Conservation (phyloP, 2,113 vertebrate species). For the Canis aureus region DNA sequence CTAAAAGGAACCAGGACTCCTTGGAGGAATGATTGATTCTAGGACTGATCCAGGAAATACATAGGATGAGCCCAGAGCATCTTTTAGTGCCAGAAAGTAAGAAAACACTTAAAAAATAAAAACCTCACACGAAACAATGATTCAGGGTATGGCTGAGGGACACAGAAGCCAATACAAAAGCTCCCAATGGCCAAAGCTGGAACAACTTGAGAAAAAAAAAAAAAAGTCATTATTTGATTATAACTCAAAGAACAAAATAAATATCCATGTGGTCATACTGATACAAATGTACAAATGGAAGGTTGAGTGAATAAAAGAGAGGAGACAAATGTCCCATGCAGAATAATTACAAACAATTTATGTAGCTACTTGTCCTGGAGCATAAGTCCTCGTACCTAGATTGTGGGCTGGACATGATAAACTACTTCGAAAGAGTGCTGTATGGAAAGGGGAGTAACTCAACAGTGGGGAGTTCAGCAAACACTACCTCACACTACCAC, state of each 20-base stretch:
- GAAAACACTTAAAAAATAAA: background rate
- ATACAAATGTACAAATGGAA: background rate
- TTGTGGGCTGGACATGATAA: too few relatives aligned
- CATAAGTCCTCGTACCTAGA: background rate
- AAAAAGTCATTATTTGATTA: background rate
- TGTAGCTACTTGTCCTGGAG: background rate
- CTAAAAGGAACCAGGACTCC: background rate
- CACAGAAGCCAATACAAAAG: background rate
- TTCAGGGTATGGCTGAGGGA: background rate
- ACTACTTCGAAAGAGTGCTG: background rate
- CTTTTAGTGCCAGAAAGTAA: background rate
- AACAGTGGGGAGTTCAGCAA: background rate
- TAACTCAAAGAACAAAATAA: background rate
- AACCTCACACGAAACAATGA: background rate
- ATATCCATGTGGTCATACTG: background rate
- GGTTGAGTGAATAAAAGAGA: background rate
- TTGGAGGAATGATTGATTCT: background rate
- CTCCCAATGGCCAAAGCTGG: background rate
- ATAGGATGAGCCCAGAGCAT: background rate
- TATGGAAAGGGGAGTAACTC: background rate
- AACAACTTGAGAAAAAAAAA: background rate
- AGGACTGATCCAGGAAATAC: background rate
- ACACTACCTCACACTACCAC: background rate
- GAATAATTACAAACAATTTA: background rate
- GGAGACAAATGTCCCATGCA: background rate